Conservation (phyloP, 2,113 vertebrate genomes). For the Callipepla squamata region DNA sequence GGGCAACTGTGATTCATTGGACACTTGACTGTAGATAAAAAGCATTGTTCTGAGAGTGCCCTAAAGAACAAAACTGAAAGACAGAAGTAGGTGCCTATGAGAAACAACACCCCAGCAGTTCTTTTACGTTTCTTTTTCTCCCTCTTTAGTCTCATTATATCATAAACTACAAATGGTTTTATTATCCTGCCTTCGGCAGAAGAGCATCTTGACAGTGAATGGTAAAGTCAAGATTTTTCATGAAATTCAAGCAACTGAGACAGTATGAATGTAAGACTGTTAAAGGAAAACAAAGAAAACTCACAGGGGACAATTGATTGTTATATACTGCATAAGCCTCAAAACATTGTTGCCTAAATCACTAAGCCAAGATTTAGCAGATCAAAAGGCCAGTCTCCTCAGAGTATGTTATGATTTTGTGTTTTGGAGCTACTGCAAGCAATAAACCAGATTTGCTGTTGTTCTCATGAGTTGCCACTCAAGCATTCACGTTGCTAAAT, state of each 20-base stretch:
- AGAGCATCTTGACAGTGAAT: not conserved
- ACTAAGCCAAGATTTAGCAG: not conserved
- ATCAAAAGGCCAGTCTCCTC: not conserved
- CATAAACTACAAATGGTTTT: not conserved
- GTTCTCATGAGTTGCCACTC: not conserved
- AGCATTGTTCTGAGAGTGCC: not conserved
- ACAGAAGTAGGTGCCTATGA: not conserved
- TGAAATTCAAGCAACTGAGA: not conserved
- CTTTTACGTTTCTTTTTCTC: not conserved
- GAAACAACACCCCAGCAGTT: not conserved
- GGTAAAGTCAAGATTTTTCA: not conserved
- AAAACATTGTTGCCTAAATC: not conserved
- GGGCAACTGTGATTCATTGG: not conserved
- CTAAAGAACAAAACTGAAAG: not conserved
- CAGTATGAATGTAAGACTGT: not conserved
- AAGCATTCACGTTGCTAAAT: not conserved
- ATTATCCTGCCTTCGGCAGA: not conserved
- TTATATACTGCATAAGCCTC: not conserved
- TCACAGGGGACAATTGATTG: not conserved
- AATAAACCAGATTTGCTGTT: not conserved
- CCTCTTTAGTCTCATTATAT: not conserved
- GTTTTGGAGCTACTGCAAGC: not conserved
- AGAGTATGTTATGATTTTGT: not conserved
- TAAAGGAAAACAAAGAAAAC: not conserved
- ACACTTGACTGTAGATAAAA: not conserved